Evolutionary conservation across 2,113 vertebrate genomes (phyloP), one percentile per base, ranked within the genome.

Genomic region (Hassar affinis): DNA sequence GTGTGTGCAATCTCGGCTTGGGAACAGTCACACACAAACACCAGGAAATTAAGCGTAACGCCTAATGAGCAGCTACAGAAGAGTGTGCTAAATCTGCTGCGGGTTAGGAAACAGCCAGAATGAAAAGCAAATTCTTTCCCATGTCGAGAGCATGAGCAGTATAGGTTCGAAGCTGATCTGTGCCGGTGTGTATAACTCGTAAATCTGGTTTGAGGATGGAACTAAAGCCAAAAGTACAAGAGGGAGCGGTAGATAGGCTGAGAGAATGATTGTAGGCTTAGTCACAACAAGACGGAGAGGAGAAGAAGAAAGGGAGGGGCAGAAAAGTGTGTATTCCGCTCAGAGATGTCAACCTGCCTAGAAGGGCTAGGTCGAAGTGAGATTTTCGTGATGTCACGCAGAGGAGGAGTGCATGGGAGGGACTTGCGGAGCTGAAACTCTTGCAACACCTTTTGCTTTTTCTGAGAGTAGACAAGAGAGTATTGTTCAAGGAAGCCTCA

Each of bases 391-490:
- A 96, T 95, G 95, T 95, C 94, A 95, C 89, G 86, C 91, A 91
- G 90, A 93, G 92, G 92, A 84, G 90, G 90, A 82, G 92, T 92
- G 71, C 80, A 80, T 87, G 91, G 93, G 79, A 68, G 93, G 90
- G 92, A 92, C 85, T 85, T 69, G 59, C 75, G 87, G 86, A 84
- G 89, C 90, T 92, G 86, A 95, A 90, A 94, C 90, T 90, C 12
- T 92, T 95, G 94, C 93, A 94, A 95, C 96, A 96, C 96, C 95
- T 96, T 91, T 92, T 89, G 89, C 86, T 33, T 92, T 93, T 69
- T 90, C 91, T 90, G 86, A 92, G 93, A 94, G 89, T 89, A 86
- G 27, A 93, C 85, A 92, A 92, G 92, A 90, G 91, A 74, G 92
- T 90, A 93, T 94, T 95, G 94, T 95, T 94, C 84, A 59, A 84